These are phyloP conservation scores for Bolborhynchus lineola DNA, from an alignment of 2,113 vertebrate genomes.

Conservation along the genomic window DNA sequence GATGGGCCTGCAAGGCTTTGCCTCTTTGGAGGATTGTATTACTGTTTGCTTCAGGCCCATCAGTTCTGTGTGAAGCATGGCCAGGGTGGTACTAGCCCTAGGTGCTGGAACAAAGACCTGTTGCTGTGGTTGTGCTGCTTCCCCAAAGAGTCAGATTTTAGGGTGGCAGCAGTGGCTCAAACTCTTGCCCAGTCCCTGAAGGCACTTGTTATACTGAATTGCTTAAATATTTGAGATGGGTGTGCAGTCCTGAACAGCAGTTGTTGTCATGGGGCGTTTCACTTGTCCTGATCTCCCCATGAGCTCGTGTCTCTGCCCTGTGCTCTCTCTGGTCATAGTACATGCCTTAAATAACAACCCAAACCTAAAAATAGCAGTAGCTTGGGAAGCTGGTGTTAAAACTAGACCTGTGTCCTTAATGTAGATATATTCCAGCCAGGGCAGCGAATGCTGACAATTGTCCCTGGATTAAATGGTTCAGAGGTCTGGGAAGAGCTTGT, in stretches of 20 bases:
- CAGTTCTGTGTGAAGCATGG: not conserved
- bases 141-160: not conserved
- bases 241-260: not conserved
- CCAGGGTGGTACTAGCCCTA: not conserved
- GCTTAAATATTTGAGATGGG: not conserved
- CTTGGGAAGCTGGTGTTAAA: not conserved
- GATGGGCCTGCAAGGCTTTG: not conserved
- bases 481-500: not conserved
- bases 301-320: not conserved
- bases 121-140: not conserved
- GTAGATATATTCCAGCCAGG: not conserved
- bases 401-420: not conserved
- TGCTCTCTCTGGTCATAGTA: not conserved
- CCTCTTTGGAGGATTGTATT: not conserved
- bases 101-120: not conserved
- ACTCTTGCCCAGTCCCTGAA: not conserved
- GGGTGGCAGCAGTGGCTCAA: not conserved
- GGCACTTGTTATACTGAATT: not conserved
- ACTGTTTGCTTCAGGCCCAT: rapidly evolving
- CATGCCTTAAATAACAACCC: constrained; percentile 2
- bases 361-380: constrained; percentile 37
- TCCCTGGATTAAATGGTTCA: not conserved
- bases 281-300: not conserved
- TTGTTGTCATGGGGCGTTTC: not conserved
- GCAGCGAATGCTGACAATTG: not conserved